Evolutionary conservation across 64 coral and sea anemone genomes (phyloP).

Genomic region (Pachyseris speciosa): DNA sequence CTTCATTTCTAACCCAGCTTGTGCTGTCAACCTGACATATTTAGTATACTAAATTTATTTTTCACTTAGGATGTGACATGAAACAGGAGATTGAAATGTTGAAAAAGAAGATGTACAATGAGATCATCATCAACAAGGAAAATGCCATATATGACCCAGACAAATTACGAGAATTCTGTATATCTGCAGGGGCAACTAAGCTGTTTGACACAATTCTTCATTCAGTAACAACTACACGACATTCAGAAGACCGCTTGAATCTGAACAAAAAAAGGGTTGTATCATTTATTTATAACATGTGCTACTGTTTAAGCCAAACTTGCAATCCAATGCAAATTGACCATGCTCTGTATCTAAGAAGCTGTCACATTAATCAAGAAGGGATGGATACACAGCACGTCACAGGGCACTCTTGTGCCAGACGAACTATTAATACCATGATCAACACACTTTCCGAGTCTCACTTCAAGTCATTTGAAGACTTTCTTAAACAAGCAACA

Average conservation of each 20-base stretch:
- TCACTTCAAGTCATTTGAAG: background rate
- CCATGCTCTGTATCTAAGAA: background rate
- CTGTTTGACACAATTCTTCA: too few relatives aligned
- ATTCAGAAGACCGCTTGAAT: background rate
- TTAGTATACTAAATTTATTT: too few relatives aligned
- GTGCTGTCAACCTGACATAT: too few relatives aligned
- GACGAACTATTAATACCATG: background rate
- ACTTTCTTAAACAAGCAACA: too few relatives aligned
- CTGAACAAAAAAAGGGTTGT: too few relatives aligned
- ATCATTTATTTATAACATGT: too few relatives aligned
- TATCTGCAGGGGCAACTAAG: too few relatives aligned
- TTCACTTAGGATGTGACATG: too few relatives aligned
- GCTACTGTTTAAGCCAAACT: too few relatives aligned
- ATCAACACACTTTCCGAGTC: background rate
- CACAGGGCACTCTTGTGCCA: background rate
- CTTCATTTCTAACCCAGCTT: too few relatives aligned
- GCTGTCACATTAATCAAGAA: constrained; percentile 15
- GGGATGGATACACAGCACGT: constrained; percentile 9
- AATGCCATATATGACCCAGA: constrained; percentile 25
- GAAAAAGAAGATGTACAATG: background rate
- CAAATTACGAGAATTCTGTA: constrained; percentile 6
- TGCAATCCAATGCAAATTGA: too few relatives aligned
- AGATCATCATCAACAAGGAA: background rate
- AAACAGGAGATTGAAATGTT: background rate
- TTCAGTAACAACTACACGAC: too few relatives aligned